Conservation (phyloP, 2,888 invertebrate species). For the Eristalinus sepulchralis region DNA sequence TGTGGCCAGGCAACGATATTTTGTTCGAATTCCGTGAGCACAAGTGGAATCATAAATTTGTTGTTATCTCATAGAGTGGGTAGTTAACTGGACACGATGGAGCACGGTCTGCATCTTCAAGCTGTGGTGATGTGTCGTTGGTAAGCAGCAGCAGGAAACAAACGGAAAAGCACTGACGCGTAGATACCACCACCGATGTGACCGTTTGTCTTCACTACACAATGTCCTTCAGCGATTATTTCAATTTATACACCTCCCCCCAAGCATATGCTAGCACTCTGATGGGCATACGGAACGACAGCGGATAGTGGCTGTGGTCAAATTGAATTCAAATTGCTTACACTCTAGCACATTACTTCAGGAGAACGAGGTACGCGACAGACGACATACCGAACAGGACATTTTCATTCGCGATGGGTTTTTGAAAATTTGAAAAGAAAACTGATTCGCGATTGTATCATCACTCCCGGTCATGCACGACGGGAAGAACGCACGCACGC, state of each 20-base stretch:
- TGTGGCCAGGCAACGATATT: not conserved
- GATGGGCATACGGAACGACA: not conserved
- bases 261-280: slow-evolving; percentile 48
- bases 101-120: not conserved
- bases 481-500: slow-evolving; percentile 1
- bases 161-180: slow-evolving; percentile 24
- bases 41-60: not conserved
- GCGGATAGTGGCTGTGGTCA: not conserved
- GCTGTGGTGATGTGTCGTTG: not conserved
- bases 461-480: slow-evolving; percentile 25
- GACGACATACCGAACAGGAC: slow-evolving; percentile 1
- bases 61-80: not conserved
- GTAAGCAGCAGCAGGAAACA: slow-evolving; percentile 28
- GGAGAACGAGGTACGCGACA: slow-evolving; percentile 13
- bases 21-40: not conserved
- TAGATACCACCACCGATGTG: slow-evolving; percentile 39
- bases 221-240: slow-evolving; percentile 35
- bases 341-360: slow-evolving; percentile 25
- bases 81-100: not conserved
- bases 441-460: not conserved
- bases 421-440: not conserved
- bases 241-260: not conserved
- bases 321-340: slow-evolving; percentile 32
- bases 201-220: slow-evolving; percentile 19
- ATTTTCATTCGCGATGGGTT: not conserved